Conservation (phyloP, 2,113 vertebrate genomes). For the Nettapus auritus region DNA sequence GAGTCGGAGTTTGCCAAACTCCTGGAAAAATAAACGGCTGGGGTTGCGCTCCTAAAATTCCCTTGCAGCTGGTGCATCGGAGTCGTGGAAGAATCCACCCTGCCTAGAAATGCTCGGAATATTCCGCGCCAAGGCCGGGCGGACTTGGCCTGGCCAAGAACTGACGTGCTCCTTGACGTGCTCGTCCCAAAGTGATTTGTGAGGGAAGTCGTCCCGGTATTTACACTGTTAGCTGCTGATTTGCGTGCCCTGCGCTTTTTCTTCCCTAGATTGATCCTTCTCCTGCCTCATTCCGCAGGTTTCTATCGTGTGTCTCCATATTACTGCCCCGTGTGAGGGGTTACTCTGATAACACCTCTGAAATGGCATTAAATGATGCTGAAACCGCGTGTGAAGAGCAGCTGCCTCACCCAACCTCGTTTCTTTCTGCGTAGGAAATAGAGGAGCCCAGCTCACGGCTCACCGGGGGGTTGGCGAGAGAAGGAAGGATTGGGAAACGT, state of each 20-base stretch:
- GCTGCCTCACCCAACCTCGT: fast-evolving
- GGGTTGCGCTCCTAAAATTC: background rate
- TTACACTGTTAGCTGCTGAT: background rate
- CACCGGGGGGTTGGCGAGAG: background rate
- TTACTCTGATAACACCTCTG: background rate
- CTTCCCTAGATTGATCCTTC: background rate
- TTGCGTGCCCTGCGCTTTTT: background rate
- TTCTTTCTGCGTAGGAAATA: background rate
- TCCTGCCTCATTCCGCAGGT: background rate
- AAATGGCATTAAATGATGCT: background rate
- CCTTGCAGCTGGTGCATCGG: background rate
- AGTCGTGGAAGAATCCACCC: background rate
- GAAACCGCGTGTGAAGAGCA: background rate
- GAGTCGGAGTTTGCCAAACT: background rate
- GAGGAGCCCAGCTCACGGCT: background rate
- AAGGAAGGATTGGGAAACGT: background rate
- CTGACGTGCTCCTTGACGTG: background rate
- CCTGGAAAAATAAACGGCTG: background rate
- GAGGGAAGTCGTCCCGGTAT: background rate
- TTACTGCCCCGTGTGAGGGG: background rate
- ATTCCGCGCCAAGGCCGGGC: background rate
- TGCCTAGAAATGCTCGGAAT: background rate
- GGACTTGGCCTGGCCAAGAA: background rate
- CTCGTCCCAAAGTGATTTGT: background rate
- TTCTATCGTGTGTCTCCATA: background rate